Evolutionary conservation across 2,113 vertebrate genomes (phyloP), one percentile per base, ranked within the genome.

Genomic region (Narcine bancroftii): DNA sequence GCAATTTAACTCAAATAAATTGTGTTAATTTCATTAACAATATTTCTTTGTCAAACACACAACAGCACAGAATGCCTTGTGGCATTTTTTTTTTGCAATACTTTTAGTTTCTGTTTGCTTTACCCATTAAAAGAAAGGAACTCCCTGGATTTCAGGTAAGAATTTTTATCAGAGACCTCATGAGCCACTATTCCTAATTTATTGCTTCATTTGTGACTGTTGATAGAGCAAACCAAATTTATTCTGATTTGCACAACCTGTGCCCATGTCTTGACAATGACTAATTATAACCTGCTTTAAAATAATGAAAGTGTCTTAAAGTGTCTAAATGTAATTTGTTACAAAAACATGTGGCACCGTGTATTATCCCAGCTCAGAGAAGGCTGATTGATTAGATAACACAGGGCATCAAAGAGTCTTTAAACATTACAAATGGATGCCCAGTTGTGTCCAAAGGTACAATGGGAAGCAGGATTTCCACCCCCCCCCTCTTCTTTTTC

Each of bases 251-350:
- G 96, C 95, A 96, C 96, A 96, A 97, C 95, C 96, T 95, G 96
- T 96, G 96, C 97, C 96, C 95, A 95, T 95, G 95, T 95, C 96
- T 95, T 97, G 96, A 97, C 96, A 97, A 95, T 97, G 96, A 97
- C 96, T 97, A 97, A 97, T 97, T 97, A 97, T 97, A 96, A 97
- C 96, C 96, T 96, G 96, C 96, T 96, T 97, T 97, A 97, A 97
- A 97, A 97, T 97, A 97, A 97, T 97, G 96, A 96, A 97, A 96
- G 96, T 97, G 96, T 97, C 96, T 95, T 95, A 97, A 97, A 97
- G 96, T 97, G 96, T 97, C 96, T 96, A 94, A 96, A 96, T 96
- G 96, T 95, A 97, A 97, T 97, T 97, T 97, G 96, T 96, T 96
- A 97, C 95, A 95, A 97, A 97, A 97, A 97, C 96, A 97, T 96